phyloP scores from a whole-genome alignment of 1,140 invertebrate species.

The Lepidurus apus region DNA sequence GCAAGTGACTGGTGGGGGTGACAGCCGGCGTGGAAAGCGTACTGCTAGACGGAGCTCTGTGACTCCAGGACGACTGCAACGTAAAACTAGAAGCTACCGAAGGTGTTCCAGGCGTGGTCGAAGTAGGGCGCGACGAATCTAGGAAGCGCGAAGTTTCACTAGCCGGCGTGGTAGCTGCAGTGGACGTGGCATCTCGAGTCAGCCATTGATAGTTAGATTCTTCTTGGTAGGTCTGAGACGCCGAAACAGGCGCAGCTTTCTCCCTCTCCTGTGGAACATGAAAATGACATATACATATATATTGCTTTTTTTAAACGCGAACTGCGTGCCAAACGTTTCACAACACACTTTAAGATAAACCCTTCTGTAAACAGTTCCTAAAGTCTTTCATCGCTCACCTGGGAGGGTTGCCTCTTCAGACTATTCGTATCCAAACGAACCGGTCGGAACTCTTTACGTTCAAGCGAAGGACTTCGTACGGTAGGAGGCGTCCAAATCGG shows the following conservation, averaged over 20 bases:
- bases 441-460: slow-evolving; percentile 35
- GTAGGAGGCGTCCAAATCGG: slow-evolving; percentile 36
- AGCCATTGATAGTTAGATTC: slow-evolving; percentile 3
- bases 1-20: slow-evolving; percentile 51
- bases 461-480: slow-evolving; percentile 31
- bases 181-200: neutral
- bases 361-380: neutral
- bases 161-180: slow-evolving; percentile 9
- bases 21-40: slow-evolving; percentile 37
- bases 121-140: neutral
- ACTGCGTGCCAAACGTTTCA: no score
- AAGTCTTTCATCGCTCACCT: neutral
- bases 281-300: no score
- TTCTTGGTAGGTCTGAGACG: neutral
- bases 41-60: neutral
- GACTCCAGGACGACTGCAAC: neutral
- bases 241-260: neutral
- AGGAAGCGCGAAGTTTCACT: neutral
- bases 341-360: no score
- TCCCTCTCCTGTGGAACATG: neutral
- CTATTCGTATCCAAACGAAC: slow-evolving; percentile 34
- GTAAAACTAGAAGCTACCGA: neutral
- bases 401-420: slow-evolving; percentile 30
- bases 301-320: no score
- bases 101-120: neutral